Conservation (phyloP, 2,888 invertebrate genomes). For the Zaprionus obscuricornis region DNA sequence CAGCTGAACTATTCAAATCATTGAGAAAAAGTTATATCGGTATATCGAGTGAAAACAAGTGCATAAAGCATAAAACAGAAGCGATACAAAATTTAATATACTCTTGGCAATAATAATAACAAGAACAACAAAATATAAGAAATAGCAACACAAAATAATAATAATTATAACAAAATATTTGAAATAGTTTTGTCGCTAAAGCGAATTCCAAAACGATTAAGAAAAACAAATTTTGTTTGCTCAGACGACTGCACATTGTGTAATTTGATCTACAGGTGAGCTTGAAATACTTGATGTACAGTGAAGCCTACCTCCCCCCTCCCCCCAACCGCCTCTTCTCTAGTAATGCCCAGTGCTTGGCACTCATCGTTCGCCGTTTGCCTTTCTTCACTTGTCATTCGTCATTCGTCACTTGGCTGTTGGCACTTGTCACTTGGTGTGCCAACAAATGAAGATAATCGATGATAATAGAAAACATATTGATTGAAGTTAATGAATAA, state of each 20-base stretch:
- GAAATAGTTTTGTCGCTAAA: conserved; percentile 43
- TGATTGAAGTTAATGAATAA: conserved; percentile 12
- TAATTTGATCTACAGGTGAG: conserved; percentile 54
- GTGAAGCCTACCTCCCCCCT: no score
- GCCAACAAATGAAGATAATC: conserved; percentile 32
- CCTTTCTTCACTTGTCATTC: no score
- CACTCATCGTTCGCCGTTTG: no score
- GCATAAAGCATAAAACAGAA: conserved; percentile 29
- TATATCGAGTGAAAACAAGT: conserved; percentile 25
- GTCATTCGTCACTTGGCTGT: no score
- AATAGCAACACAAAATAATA: neutral
- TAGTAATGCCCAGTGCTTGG: no score
- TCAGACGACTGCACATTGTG: conserved; percentile 54
- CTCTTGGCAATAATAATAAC: conserved; percentile 22
- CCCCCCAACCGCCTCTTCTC: neutral
- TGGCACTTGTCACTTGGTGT: no score
- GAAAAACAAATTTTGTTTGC: conserved; percentile 59
- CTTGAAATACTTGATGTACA: conserved; percentile 28
- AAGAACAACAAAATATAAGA: neutral
- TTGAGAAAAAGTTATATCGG: neutral
- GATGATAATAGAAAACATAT: conserved; percentile 10
- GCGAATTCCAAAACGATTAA: conserved; percentile 8
- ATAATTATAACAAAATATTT: conserved; percentile 44
- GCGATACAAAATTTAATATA: conserved; percentile 18
- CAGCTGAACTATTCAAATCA: conserved; percentile 48